These are phyloP conservation scores for Vimba vimba DNA, from an alignment of 2,113 vertebrate genomes.

Conservation along the genomic window DNA sequence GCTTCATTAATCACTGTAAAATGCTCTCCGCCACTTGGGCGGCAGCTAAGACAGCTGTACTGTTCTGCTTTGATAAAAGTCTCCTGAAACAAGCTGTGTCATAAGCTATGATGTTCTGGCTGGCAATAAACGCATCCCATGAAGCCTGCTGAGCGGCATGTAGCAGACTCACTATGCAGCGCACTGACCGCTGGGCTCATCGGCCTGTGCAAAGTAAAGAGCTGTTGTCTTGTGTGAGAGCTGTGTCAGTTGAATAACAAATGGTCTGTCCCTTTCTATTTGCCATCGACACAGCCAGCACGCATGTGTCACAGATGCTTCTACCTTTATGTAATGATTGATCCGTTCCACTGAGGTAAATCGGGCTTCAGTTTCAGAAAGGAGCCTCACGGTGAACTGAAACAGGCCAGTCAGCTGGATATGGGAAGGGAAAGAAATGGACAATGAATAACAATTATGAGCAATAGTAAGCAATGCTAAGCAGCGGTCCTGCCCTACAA, in stretches of 20 bases:
- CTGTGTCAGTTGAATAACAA: slow-evolving; percentile 21
- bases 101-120: slow-evolving; percentile 52
- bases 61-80: slow-evolving; percentile 56
- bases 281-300: slow-evolving; percentile 20
- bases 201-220: slow-evolving; percentile 27
- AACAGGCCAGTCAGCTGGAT: slow-evolving; percentile 81
- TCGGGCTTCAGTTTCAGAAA: slow-evolving; percentile 81
- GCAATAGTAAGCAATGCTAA: neutral
- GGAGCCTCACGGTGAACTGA: slow-evolving; percentile 81
- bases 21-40: neutral
- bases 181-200: neutral
- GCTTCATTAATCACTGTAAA: slow-evolving; percentile 16
- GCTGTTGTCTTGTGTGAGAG: slow-evolving; percentile 1
- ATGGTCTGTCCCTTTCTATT: slow-evolving; percentile 46
- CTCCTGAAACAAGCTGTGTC: slow-evolving; percentile 52
- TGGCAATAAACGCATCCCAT: slow-evolving; percentile 49
- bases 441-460: neutral
- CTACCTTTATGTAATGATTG: slow-evolving; percentile 83
- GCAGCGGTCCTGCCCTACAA: neutral
- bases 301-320: slow-evolving; percentile 34
- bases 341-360: slow-evolving; percentile 87
- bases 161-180: neutral
- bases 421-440: neutral
- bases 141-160: slow-evolving; percentile 36
- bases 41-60: slow-evolving; percentile 16